These are phyloP conservation scores for Jordanella pulchra DNA, from an alignment of 2,797 vertebrate genomes.

Conservation along the genomic window DNA sequence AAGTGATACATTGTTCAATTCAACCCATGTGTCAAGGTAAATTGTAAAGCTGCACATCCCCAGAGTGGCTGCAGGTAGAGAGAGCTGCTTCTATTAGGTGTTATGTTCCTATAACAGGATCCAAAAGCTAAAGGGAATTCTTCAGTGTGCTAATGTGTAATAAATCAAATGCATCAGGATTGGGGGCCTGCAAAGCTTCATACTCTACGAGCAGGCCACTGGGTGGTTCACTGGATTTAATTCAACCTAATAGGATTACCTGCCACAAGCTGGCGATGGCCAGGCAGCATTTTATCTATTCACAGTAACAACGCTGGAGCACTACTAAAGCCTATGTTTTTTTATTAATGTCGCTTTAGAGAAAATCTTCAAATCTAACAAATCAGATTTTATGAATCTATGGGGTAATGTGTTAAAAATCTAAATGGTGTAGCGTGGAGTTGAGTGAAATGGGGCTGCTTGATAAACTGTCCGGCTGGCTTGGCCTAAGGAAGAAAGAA, in stretches of 20 bases:
- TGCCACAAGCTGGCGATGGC: slow-evolving; percentile 56
- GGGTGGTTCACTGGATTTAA: slow-evolving; percentile 64
- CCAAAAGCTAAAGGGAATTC: not conserved
- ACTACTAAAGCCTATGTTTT: slow-evolving; percentile 21
- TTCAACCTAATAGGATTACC: slow-evolving; percentile 76
- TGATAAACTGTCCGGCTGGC: slow-evolving; percentile 92
- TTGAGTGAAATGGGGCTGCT: slow-evolving; percentile 88
- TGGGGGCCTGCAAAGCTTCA: slow-evolving; percentile 26
- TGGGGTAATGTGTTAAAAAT: slow-evolving; percentile 45
- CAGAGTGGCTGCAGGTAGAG: not conserved
- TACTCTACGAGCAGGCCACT: slow-evolving; percentile 46
- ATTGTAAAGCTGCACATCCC: slow-evolving; percentile 13
- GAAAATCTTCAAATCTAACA: slow-evolving; percentile 2
- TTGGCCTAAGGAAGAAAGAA: slow-evolving; percentile 95
- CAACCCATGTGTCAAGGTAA: slow-evolving; percentile 23
- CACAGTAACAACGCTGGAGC: slow-evolving; percentile 21
- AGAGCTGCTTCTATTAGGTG: slow-evolving; percentile 15
- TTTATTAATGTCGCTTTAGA: slow-evolving; percentile 11
- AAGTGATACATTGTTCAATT: not conserved
- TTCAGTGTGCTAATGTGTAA: slow-evolving; percentile 22
- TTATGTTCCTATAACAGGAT: slow-evolving; percentile 2
- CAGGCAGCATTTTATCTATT: slow-evolving; percentile 47
- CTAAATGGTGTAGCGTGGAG: slow-evolving; percentile 18
- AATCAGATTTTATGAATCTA: slow-evolving; percentile 29
- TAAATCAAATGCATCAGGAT: slow-evolving; percentile 40